phyloP scores from a whole-genome alignment of 1,140 invertebrate genomes.

The Cherax quadricarinatus region DNA sequence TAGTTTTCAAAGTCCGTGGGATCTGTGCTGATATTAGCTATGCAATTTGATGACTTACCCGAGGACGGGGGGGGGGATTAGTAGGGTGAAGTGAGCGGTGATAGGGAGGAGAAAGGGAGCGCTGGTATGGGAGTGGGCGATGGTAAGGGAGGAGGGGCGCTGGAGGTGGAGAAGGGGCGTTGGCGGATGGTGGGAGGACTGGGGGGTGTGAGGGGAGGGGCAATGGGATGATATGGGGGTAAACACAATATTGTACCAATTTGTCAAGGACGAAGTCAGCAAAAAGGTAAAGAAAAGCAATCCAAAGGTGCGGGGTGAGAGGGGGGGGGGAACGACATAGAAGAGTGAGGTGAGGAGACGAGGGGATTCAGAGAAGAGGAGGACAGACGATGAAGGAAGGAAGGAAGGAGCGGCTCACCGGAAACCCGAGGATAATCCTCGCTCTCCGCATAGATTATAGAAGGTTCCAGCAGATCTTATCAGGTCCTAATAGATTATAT shows the following conservation, averaged over 20 bases:
- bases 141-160: neutral
- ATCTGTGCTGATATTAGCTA: no score
- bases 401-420: neutral
- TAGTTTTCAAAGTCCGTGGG: no score
- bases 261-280: no score
- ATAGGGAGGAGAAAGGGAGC: neutral
- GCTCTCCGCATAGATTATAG: no score
- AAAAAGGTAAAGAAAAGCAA: no score
- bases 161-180: neutral
- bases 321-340: no score
- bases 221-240: neutral
- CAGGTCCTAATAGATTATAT: no score
- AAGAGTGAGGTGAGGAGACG: neutral
- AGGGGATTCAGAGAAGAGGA: neutral
- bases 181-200: neutral
- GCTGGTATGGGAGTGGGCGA: neutral
- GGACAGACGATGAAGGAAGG: neutral
- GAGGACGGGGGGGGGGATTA: neutral
- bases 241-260: neutral
- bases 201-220: neutral
- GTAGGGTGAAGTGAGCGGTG: neutral
- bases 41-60: neutral
- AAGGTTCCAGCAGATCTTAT: no score
- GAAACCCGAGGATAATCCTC: no score
- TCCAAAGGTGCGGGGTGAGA: neutral